Evolutionary conservation across 1,140 invertebrate species (phyloP).

Genomic region (Saccostrea echinata): DNA sequence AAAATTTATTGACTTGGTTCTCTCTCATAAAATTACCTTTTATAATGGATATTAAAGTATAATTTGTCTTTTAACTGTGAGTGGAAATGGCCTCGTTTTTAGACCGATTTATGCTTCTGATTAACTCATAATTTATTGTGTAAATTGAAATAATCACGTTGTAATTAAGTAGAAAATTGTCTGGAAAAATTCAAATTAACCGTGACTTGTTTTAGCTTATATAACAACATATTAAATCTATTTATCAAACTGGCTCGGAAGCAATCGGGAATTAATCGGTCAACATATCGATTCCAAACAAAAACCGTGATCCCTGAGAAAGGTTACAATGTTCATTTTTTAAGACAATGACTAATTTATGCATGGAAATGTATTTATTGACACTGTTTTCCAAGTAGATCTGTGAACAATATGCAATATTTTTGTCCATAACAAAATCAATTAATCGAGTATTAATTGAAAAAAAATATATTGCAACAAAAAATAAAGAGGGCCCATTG

Average conservation of each 20-base stretch:
- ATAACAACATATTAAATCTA: constrained; percentile 27
- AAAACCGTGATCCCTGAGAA: neutral
- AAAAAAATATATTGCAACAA: too few relatives aligned
- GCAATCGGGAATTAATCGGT: neutral
- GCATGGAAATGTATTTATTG: too few relatives aligned
- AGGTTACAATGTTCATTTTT: too few relatives aligned
- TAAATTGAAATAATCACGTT: neutral
- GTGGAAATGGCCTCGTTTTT: neutral
- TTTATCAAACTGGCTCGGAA: neutral
- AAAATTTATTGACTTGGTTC: neutral
- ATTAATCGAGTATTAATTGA: too few relatives aligned
- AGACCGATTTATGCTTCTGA: neutral
- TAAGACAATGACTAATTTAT: too few relatives aligned
- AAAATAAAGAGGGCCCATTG: too few relatives aligned
- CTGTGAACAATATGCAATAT: too few relatives aligned
- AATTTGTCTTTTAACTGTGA: neutral
- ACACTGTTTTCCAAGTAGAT: too few relatives aligned
- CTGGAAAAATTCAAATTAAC: neutral
- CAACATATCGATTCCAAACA: neutral
- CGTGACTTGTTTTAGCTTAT: neutral
- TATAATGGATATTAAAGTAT: neutral
- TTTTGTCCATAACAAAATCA: too few relatives aligned
- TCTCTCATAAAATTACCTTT: neutral
- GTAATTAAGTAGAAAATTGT: neutral
- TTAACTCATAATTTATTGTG: neutral